Evolutionary conservation across 2,113 vertebrate genomes (phyloP).

Genomic region (Saccopteryx leptura): DNA sequence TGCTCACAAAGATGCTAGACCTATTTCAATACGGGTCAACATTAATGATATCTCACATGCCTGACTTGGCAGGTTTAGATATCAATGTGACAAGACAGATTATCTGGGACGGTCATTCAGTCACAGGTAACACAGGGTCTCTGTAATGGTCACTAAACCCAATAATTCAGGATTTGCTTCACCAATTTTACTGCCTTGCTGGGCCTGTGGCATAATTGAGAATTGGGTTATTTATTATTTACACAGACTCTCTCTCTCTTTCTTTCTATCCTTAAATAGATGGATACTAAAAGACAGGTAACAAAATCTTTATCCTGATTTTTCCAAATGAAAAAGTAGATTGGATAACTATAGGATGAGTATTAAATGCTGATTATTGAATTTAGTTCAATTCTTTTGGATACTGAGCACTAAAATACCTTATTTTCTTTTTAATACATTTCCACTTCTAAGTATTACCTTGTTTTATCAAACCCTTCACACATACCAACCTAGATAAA

Average conservation of each 20-base stretch:
- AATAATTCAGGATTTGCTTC: neutral
- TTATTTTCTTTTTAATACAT: slow-evolving; percentile 41
- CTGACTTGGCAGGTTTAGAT: neutral
- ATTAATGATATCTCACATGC: neutral
- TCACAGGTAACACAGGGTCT: neutral
- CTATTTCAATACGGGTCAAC: neutral
- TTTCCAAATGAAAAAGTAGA: slow-evolving; percentile 30
- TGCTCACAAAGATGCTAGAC: neutral
- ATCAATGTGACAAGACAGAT: neutral
- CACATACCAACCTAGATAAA: neutral
- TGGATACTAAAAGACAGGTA: neutral
- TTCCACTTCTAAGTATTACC: neutral
- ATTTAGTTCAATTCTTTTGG: neutral
- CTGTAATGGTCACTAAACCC: neutral
- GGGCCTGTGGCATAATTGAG: neutral
- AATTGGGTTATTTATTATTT: neutral
- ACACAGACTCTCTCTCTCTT: neutral
- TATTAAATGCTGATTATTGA: neutral
- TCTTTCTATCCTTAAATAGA: neutral
- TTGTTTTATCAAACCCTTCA: slow-evolving; percentile 43
- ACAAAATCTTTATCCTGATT: slow-evolving; percentile 11
- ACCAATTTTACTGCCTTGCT: neutral
- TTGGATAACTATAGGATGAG: neutral
- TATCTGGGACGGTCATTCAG: neutral
- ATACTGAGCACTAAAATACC: neutral